Evolutionary conservation across 2,797 vertebrate species (phyloP), one percentile per base, ranked within the genome.

Genomic region (Tapirus indicus): DNA sequence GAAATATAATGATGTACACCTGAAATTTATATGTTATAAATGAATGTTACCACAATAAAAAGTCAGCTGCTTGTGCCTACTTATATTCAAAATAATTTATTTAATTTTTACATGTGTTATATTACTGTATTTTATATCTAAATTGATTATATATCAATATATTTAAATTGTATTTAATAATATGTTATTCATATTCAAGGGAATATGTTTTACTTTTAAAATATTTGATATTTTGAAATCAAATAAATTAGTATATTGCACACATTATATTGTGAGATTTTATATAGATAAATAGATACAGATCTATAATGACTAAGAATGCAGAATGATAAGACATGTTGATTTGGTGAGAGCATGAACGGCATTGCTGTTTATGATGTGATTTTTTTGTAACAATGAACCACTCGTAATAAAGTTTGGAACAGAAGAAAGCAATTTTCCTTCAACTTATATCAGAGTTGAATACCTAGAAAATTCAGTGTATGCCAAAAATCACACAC

Each of bases 391-490:
- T 49, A 38, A 80, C n/a, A 20, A 27, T 64, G 85, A 90, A 25
- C 12, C 78, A 32, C n/a, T 74, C 47, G 80, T 52, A 72, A 44
- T 69, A 64, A 96, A 92, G 35, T 77, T 72, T 86, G 44, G 41
- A 64, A 49, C 3, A 85, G 58, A 91, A 90, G 38, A 85, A 56
- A 92, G 11, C 71, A 69, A 60, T 86, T 80, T 85, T 35, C 7
- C 38, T 7, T 80, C 18, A 44, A 86, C 4, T 90, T 92, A 84
- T 9, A 54, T 18, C 18, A 0, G 32, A 94, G 44, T 80, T 85
- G 49, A 89, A 95, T 83, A 92, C 7, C 56, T 92, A n/a, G 49
- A 95, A 89, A 96, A 41, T 60, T 92, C 11, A 29, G 25, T 13
- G 21, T 83, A n/a, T 92, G 79, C 32, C 25, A 68, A 92, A 38